Evolutionary conservation across 2,113 vertebrate species (phyloP).

Genomic region (Sarotherodon lohbergeri): DNA sequence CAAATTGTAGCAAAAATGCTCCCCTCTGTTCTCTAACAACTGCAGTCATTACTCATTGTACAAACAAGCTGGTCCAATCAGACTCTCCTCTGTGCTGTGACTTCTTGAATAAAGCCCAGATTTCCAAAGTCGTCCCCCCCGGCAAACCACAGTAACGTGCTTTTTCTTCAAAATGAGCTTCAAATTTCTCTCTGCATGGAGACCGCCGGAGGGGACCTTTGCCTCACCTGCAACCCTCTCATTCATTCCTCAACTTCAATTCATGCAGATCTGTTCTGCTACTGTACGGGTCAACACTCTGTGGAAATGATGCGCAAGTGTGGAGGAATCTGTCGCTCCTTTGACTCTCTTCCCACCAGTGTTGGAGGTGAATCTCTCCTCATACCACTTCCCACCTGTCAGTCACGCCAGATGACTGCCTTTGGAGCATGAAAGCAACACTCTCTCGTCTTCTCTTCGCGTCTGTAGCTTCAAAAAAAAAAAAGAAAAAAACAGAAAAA

Average conservation of each 20-base stretch:
- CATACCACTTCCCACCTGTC: constrained; percentile 48
- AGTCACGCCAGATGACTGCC: constrained; percentile 47
- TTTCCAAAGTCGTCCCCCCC: constrained; percentile 7
- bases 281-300: constrained; percentile 52
- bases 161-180: constrained; percentile 53
- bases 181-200: constrained; percentile 35
- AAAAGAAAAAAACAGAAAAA: neutral
- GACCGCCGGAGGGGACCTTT: neutral
- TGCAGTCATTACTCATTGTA: constrained; percentile 35
- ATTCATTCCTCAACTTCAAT: constrained; percentile 28
- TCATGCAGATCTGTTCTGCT: constrained; percentile 41
- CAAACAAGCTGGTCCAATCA: constrained; percentile 39
- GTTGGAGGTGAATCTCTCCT: constrained; percentile 45
- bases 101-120: neutral
- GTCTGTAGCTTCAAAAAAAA: constrained; percentile 18
- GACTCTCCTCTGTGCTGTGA: neutral
- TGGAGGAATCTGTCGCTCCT: constrained; percentile 14
- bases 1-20: constrained; percentile 30
- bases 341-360: constrained; percentile 34
- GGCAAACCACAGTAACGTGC: constrained; percentile 18
- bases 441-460: neutral
- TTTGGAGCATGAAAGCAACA: constrained; percentile 50
- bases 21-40: constrained; percentile 15
- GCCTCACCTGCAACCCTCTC: neutral
- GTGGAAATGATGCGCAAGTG: constrained; percentile 42